Base-by-base conservation (phyloP, 2,888 invertebrate species). In the Tipula lateralis region DNA sequence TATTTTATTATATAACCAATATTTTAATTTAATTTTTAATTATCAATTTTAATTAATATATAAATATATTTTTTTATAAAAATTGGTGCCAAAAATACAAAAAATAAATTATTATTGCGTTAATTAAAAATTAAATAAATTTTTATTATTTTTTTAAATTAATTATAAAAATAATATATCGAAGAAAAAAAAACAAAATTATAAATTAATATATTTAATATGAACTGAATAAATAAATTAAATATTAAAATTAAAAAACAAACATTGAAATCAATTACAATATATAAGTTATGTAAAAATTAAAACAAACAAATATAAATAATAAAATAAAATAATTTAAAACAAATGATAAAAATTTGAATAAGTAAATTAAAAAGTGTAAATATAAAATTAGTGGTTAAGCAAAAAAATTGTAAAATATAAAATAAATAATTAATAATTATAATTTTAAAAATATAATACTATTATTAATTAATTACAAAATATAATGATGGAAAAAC, bases 61-160 rank as follows among this genome's bases (percentile, higher is more conserved):
- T n/a, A 66, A 66, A 9, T 24, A 66, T 24, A 66, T 66, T 24
- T 24, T 13, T 24, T 24, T 24, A 66, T 9, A 66, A 66, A 66
- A 66, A 66, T 66, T 66, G 66, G 66, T 66, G 66, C 66, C 66
- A 66, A 66, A 66, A 66, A 24, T 66, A 50, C 24, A 66, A 66
- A 66, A 66, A 66, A 66, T 66, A 66, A 66, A 66, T 66, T 66
- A 66, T 66, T 66, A 44, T 16, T 50, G 16, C 44, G 16, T 0
- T 50, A 16, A 16, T 66, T 66, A 66, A 66, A 66, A 19, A 66
- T 66, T 66, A 24, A n/a, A 24, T 24, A 66, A 66, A 24, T 66
- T 24, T 24, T 24, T 24, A 24, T 66, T 66, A 24, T 6, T 24
- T 66, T n/a, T 66, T 66, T 24, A 6, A 24, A 24, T 66, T 66